These are phyloP conservation scores for Ceratosolen fusciceps DNA, from an alignment of 1,140 invertebrate genomes.

Conservation along the genomic window DNA sequence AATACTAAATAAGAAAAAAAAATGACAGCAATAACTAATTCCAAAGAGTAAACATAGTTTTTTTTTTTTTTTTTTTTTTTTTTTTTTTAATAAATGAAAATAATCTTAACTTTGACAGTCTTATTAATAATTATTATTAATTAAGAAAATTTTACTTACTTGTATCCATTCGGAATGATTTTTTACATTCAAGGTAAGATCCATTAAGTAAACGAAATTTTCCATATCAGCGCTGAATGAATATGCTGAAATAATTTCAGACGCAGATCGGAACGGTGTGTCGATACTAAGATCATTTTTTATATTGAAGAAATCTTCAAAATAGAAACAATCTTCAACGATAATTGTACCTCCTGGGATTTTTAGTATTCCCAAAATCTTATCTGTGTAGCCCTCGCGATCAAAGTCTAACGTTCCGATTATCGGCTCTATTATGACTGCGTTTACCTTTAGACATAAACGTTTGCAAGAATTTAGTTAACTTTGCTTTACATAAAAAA, in stretches of 20 bases:
- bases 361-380: constrained; percentile 68
- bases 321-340: constrained; percentile 69
- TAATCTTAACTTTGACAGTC: no score
- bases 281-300: constrained; percentile 77
- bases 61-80: no score
- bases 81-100: no score
- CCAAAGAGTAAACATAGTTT: no score
- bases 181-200: constrained; percentile 71
- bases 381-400: constrained; percentile 71
- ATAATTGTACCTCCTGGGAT: constrained; percentile 72
- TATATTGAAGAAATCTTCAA: constrained; percentile 76
- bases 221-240: constrained; percentile 74
- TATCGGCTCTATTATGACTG: constrained; percentile 70
- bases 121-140: not conserved
- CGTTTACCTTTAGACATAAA: constrained; percentile 54
- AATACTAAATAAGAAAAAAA: no score
- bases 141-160: constrained; percentile 58
- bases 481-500: no score
- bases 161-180: constrained; percentile 72
- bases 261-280: constrained; percentile 75
- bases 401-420: constrained; percentile 74
- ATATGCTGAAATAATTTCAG: constrained; percentile 75
- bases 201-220: constrained; percentile 72
- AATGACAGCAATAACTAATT: no score
- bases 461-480: no score